Conservation (phyloP, 2,888 invertebrate genomes). For the Calameuta idolon region DNA sequence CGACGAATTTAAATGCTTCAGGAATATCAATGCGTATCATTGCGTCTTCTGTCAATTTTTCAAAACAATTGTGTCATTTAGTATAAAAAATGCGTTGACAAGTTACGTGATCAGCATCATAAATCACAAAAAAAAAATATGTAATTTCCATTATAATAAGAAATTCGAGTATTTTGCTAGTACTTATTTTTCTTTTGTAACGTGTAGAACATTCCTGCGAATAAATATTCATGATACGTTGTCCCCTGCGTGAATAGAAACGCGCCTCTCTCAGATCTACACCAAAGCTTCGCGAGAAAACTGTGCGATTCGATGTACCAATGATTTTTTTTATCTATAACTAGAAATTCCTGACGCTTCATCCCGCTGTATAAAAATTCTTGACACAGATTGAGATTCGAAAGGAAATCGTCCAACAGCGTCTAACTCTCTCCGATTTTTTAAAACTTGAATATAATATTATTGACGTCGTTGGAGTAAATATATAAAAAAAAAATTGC, state of each 20-base stretch:
- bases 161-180: background rate
- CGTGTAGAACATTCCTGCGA: background rate
- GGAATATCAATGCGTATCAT: background rate
- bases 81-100: background rate
- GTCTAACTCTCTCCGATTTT: background rate
- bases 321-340: background rate
- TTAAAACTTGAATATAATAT: background rate
- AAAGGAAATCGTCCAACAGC: background rate
- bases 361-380: background rate
- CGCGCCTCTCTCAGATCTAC: background rate
- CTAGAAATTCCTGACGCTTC: background rate
- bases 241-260: background rate
- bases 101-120: background rate
- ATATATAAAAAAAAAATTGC: background rate
- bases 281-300: background rate
- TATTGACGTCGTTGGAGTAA: background rate
- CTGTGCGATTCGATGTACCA: background rate
- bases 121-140: background rate
- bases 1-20: too few species aligned
- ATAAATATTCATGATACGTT: background rate
- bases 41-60: background rate
- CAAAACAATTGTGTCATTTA: background rate
- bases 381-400: background rate
- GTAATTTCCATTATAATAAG: background rate
- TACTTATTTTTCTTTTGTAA: background rate